Conservation (phyloP, 2,797 vertebrate genomes). For the Pseudochirops cupreus region DNA sequence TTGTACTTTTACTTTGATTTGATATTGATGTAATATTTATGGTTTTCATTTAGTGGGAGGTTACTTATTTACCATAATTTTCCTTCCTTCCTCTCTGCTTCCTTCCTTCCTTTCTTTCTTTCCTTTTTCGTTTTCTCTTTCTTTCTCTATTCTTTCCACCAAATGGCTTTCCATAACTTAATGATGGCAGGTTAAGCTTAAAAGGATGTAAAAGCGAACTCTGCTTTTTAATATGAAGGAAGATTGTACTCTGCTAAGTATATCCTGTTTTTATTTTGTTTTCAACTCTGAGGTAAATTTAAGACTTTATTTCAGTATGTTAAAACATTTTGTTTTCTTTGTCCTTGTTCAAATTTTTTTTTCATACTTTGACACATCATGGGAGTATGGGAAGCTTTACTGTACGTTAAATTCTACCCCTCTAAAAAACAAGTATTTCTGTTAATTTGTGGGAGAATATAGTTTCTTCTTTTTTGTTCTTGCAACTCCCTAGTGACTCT, state of each 20-base stretch:
- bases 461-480: background rate
- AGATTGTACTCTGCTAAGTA: slow-evolving; percentile 4
- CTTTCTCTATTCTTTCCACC: background rate
- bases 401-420: background rate
- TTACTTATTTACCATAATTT: background rate
- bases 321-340: slow-evolving; percentile 16
- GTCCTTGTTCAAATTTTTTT: slow-evolving; percentile 24
- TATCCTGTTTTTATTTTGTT: background rate
- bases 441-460: background rate
- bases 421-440: slow-evolving; percentile 20
- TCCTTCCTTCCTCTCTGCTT: background rate
- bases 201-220: background rate
- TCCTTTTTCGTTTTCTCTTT: too few species aligned
- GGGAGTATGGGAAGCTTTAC: background rate
- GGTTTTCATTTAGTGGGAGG: background rate
- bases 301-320: background rate
- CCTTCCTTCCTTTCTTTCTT: background rate
- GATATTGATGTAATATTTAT: background rate
- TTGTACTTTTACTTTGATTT: background rate
- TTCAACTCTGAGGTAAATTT: slow-evolving; percentile 30
- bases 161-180: background rate
- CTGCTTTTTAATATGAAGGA: slow-evolving; percentile 10
- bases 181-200: background rate
- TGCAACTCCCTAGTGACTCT: slow-evolving; percentile 23
- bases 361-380: background rate